Evolutionary conservation across 2,888 invertebrate species (phyloP).

Genomic region (Machimus atricapillus): DNA sequence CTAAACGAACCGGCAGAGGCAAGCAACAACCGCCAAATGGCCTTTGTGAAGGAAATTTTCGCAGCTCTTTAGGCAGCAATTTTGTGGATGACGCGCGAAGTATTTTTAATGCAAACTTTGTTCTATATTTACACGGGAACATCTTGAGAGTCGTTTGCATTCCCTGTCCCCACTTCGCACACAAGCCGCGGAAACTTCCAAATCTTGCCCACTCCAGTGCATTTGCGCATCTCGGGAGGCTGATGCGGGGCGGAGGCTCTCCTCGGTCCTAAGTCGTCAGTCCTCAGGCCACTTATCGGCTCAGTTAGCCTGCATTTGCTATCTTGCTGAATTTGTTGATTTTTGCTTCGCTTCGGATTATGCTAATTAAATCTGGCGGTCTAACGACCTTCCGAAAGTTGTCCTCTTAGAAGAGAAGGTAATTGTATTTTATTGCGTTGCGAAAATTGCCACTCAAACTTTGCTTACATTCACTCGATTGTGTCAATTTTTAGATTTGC

Average conservation of each 20-base stretch:
- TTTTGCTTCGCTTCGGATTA: background rate
- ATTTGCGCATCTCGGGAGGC: background rate
- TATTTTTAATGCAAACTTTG: background rate
- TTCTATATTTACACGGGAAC: background rate
- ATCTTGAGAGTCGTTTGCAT: background rate
- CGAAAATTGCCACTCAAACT: background rate
- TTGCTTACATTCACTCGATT: background rate
- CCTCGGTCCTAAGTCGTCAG: background rate
- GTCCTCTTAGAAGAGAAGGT: background rate
- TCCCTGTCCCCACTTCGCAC: background rate
- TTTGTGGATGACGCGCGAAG: background rate
- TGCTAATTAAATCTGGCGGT: background rate
- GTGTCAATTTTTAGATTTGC: background rate
- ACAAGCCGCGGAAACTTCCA: background rate
- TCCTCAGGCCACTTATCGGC: background rate
- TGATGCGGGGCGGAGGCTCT: background rate
- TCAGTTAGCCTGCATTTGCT: background rate
- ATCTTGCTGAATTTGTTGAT: background rate
- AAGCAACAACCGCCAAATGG: background rate
- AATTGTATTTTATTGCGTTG: background rate
- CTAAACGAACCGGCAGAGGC: background rate
- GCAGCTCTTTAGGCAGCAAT: background rate
- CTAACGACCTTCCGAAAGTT: background rate
- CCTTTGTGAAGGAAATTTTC: background rate
- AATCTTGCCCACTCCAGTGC: background rate